Evolutionary conservation across 1,140 invertebrate species (phyloP).

Genomic region (Gonioctena quinquepunctata): DNA sequence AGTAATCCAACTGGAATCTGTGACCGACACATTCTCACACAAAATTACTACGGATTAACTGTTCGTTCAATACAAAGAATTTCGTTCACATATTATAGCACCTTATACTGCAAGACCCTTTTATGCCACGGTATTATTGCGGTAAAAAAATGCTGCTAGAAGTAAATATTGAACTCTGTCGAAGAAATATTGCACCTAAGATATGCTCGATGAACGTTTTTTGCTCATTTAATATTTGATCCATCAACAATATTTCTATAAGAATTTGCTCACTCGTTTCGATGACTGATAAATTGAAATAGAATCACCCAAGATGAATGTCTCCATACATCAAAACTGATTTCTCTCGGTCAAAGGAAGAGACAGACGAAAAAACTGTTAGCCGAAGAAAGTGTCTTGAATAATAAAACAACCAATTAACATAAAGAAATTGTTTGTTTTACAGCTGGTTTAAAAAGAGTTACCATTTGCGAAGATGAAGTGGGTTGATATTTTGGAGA

Average conservation of each 20-base stretch:
- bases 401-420: slow-evolving; percentile 7
- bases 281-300: not conserved
- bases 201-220: no score
- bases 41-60: not conserved
- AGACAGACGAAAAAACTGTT: slow-evolving; percentile 4
- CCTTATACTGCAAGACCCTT: not conserved
- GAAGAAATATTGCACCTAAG: not conserved
- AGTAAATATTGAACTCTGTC: not conserved
- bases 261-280: no score
- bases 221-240: no score
- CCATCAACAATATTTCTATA: no score
- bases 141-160: not conserved
- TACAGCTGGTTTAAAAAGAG: not conserved
- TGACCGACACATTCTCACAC: not conserved
- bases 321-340: slow-evolving; percentile 3
- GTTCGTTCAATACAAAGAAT: not conserved
- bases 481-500: not conserved
- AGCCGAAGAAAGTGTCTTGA: slow-evolving; percentile 6
- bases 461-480: not conserved
- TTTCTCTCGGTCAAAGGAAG: slow-evolving; percentile 6
- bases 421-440: slow-evolving; percentile 12
- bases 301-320: no score
- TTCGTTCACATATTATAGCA: not conserved
- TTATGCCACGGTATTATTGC: not conserved
- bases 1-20: not conserved